Evolutionary conservation across 1,140 invertebrate species (phyloP).

Genomic region (Diachasma alloeum): DNA sequence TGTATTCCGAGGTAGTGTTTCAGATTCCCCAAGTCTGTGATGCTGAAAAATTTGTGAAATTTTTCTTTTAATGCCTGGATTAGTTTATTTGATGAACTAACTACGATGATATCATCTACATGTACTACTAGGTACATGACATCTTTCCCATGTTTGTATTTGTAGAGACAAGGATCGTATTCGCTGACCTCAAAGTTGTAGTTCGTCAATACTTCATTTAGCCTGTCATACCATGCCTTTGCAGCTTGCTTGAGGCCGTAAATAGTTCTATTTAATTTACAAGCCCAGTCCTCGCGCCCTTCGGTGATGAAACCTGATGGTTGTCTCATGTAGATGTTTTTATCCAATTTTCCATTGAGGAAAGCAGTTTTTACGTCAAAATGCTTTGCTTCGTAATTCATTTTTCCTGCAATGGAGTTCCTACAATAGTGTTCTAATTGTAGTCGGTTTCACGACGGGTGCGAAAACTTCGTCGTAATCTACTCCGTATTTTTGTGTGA

Average conservation of each 20-base stretch:
- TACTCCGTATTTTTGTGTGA: background rate
- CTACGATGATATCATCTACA: constrained; percentile 54
- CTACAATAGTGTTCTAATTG: background rate
- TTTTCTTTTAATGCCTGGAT: background rate
- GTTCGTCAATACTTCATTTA: constrained; percentile 38
- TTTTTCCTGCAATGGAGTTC: background rate
- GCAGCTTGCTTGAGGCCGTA: constrained; percentile 54
- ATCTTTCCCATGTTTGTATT: constrained; percentile 25
- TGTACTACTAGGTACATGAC: constrained; percentile 44
- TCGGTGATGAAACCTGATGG: constrained; percentile 35
- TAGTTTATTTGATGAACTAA: background rate
- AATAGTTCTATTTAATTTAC: constrained; percentile 44
- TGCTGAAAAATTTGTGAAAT: background rate
- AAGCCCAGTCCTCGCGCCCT: constrained; percentile 37
- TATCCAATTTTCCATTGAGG: constrained; percentile 47
- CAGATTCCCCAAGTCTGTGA: background rate
- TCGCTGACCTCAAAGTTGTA: constrained; percentile 39
- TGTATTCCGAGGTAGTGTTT: background rate
- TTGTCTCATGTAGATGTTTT: constrained; percentile 51
- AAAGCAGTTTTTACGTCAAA: constrained; percentile 57
- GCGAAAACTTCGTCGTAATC: background rate
- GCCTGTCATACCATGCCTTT: constrained; percentile 41
- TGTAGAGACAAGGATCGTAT: constrained; percentile 50
- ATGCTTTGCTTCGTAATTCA: constrained; percentile 23
- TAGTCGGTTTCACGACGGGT: background rate